Evolutionary conservation across 2,888 invertebrate species (phyloP), one percentile per base, ranked within the genome.

Genomic region (Chloroclysta siterata): DNA sequence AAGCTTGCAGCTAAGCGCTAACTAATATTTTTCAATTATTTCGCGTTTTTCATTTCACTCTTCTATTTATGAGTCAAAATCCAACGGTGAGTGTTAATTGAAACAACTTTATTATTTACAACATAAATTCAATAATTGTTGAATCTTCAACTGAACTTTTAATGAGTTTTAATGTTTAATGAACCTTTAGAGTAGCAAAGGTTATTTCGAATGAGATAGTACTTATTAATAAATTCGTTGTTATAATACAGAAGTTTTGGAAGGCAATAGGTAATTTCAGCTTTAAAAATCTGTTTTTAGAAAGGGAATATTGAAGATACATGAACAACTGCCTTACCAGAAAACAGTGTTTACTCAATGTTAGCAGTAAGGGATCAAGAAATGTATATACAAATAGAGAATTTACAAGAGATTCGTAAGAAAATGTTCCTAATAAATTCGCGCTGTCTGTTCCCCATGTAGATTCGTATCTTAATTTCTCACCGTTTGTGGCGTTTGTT

Each of bases 371-470:
- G 36, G 11, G 36, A 11, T 39, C 0, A 29, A 15, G 15, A 15
- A 10, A 4, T 52, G 14, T 60, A 48, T 53, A 17, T 33, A 48
- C 48, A 54, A 11, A 42, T n/a, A 41, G 50, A 36, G 28, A 46
- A 47, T 39, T 59, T 53, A 61, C 39, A 53, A 51, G 48, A 60
- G 41, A 41, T 60, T 70, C 57, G 69, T 74, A 72, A 67, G 74
- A 72, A 72, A 72, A 72, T 66, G 39, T 53, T 62, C 64, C 72
- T 84, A 83, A 50, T 84, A 85, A 85, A 84, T 84, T 84, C 84
- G 81, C 74, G 73, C 70, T 64, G 64, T 75, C 74, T 84, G 83
- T 77, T 84, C 81, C 83, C 84, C 72, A 76, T 68, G 59, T 70
- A 65, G 63, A 69, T 69, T 70, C 61, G 47, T 68, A 65, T 57